phyloP scores from a whole-genome alignment of 2,888 invertebrate species.

The Limnephilus auricula region DNA sequence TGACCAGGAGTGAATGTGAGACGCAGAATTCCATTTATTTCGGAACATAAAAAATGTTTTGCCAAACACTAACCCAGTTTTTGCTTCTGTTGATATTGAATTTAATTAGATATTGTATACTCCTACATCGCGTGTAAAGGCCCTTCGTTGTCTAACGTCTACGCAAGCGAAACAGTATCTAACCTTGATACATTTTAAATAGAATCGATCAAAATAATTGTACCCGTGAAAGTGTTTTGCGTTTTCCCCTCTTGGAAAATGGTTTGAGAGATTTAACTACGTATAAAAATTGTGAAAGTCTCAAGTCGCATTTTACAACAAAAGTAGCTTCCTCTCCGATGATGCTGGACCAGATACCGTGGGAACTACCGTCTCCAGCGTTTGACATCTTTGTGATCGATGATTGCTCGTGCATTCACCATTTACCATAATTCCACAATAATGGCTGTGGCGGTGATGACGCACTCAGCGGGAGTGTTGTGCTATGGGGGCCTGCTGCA shows the following conservation, averaged over 20 bases:
- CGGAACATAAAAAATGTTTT: too few species aligned
- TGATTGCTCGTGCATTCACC: constrained; percentile 2
- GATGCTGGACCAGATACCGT: background rate
- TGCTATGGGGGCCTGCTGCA: background rate
- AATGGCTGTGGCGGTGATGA: constrained; percentile 12
- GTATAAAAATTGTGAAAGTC: background rate
- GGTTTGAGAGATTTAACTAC: background rate
- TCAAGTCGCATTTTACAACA: background rate
- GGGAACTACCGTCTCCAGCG: background rate
- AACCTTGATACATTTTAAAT: background rate
- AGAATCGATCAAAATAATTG: background rate
- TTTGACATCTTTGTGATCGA: background rate
- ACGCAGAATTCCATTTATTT: too few species aligned
- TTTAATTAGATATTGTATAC: background rate
- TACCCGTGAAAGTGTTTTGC: background rate
- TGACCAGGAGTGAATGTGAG: too few species aligned
- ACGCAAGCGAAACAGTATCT: background rate
- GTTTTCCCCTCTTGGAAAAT: background rate
- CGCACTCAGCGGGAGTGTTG: constrained; percentile 9
- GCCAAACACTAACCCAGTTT: too few species aligned
- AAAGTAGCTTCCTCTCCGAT: background rate
- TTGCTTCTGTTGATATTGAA: too few species aligned
- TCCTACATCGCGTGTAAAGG: background rate
- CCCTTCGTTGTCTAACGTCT: background rate
- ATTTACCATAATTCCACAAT: background rate